Conservation (phyloP, 2,888 invertebrate genomes). For the Drosophila anomalata region DNA sequence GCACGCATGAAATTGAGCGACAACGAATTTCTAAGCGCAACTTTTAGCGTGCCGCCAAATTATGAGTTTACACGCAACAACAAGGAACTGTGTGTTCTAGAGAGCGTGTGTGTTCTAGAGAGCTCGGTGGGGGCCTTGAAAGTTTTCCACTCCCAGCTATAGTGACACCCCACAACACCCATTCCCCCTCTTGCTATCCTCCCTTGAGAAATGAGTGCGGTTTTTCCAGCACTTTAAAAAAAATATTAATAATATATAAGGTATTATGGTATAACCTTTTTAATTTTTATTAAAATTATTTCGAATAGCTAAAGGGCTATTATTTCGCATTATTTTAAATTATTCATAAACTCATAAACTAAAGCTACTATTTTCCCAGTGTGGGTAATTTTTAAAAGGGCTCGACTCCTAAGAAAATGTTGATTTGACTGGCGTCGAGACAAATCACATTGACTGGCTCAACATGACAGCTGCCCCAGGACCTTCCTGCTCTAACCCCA, state of each 20-base stretch:
- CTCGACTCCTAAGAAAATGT: constrained; percentile 27
- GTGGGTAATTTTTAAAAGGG: not conserved
- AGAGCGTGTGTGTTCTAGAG: constrained; percentile 2
- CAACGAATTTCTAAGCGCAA: constrained; percentile 53
- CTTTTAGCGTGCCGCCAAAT: constrained; percentile 54
- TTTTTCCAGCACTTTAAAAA: constrained; percentile 8
- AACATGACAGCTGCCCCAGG: constrained; percentile 58
- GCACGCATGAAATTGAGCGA: constrained; percentile 58
- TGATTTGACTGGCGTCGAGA: constrained; percentile 54
- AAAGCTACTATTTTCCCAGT: not conserved
- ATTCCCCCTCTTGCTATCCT: not conserved
- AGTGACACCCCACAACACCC: constrained; percentile 13
- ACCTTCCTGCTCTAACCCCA: constrained; percentile 9
- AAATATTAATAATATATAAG: too few species aligned
- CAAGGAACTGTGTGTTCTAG: constrained; percentile 14
- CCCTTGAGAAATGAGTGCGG: constrained; percentile 38
- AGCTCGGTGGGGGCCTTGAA: constrained; percentile 34
- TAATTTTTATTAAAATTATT: too few species aligned
- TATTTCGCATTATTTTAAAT: too few species aligned
- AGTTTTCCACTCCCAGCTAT: constrained; percentile 29
- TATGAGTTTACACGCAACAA: constrained; percentile 64
- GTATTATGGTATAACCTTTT: not conserved
- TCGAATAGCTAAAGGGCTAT: too few species aligned
- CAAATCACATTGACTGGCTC: constrained; percentile 70
- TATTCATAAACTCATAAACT: too few species aligned